Conservation (phyloP, 2,888 invertebrate species). For the Epistrophe eligans region DNA sequence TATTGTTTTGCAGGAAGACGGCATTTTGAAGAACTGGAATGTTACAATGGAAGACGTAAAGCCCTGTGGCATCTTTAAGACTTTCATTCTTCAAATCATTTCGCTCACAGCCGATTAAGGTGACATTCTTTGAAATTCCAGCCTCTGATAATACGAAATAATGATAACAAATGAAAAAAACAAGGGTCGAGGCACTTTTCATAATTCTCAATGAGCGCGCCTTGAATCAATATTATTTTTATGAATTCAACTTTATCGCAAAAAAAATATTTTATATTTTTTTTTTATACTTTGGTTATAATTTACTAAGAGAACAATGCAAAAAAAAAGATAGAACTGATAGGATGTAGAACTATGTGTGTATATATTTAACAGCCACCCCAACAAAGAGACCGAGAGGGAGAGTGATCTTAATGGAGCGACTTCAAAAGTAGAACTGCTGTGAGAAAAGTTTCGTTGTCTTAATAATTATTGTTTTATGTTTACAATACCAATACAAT, state of each 20-base stretch:
- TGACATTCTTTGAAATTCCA: constrained; percentile 36
- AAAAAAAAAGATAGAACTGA: constrained; percentile 16
- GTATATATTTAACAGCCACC: background rate
- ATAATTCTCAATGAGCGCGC: background rate
- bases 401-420: constrained; percentile 35
- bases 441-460: constrained; percentile 42
- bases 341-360: constrained; percentile 1
- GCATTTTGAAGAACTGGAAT: constrained; percentile 80
- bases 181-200: constrained; percentile 10
- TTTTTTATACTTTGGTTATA: constrained; percentile 2
- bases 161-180: constrained; percentile 15
- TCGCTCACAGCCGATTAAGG: constrained; percentile 55
- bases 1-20: constrained; percentile 78
- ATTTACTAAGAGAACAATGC: constrained; percentile 36
- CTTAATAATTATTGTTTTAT: constrained; percentile 13
- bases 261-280: background rate
- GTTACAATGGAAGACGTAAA: constrained; percentile 79
- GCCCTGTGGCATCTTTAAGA: constrained; percentile 73
- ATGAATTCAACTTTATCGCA: constrained; percentile 12
- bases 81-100: constrained; percentile 51
- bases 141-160: constrained; percentile 2
- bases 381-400: background rate
- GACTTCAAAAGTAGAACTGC: constrained; percentile 50
- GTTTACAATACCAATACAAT: background rate
- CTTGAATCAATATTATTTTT: background rate